phyloP scores from a whole-genome alignment of 2,888 invertebrate species.

The Pammene fasciana region DNA sequence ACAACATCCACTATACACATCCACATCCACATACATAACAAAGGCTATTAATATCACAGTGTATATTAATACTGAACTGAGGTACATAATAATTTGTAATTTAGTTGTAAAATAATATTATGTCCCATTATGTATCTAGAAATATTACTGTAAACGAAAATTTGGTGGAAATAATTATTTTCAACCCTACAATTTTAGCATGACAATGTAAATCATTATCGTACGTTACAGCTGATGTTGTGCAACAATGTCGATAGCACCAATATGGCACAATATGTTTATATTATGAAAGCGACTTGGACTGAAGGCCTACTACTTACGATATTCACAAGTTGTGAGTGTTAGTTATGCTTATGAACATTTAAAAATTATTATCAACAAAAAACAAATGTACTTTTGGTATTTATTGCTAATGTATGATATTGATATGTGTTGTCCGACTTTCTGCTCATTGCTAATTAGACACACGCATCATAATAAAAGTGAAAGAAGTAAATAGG shows the following conservation, averaged over 20 bases:
- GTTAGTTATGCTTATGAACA: neutral
- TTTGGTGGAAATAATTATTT: neutral
- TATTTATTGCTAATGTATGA: neutral
- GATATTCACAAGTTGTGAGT: neutral
- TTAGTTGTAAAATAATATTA: too few relatives aligned
- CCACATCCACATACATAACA: too few relatives aligned
- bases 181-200: neutral
- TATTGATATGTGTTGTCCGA: neutral
- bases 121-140: too few relatives aligned
- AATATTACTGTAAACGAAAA: too few relatives aligned
- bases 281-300: conserved; percentile 5
- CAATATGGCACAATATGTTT: conserved; percentile 6
- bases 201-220: neutral
- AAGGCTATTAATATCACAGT: too few relatives aligned
- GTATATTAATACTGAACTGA: too few relatives aligned
- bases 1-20: too few relatives aligned
- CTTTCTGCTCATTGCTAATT: conserved; percentile 24
- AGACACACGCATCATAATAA: conserved; percentile 33
- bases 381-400: conserved; percentile 5
- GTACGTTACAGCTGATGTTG: neutral
- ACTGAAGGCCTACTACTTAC: conserved; percentile 15
- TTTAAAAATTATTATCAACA: neutral
- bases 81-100: too few relatives aligned
- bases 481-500: conserved; percentile 6
- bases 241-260: conserved; percentile 17